Evolutionary conservation across 2,113 vertebrate genomes (phyloP).

Genomic region (Lanius ludovicianus): DNA sequence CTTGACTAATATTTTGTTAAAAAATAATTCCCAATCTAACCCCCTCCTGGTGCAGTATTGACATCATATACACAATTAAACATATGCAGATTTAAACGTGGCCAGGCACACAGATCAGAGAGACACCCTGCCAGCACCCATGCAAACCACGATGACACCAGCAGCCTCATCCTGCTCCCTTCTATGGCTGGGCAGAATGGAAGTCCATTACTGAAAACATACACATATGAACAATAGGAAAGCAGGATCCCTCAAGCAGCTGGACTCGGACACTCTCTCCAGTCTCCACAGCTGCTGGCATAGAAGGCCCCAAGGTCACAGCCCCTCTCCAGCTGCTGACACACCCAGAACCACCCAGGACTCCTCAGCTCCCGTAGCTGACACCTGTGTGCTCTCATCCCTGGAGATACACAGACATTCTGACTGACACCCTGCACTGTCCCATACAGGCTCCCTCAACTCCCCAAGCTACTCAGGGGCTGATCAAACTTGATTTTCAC

Average conservation of each 20-base stretch:
- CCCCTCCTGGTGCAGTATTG: not conserved
- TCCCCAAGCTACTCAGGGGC: not conserved
- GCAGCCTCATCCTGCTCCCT: not conserved
- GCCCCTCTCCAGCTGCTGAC: not conserved
- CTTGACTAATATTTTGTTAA: not conserved
- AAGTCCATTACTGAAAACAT: not conserved
- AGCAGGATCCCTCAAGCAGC: not conserved
- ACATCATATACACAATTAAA: not conserved
- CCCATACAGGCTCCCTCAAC: not conserved
- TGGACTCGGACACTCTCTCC: not conserved
- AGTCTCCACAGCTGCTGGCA: not conserved
- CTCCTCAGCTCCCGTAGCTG: not conserved
- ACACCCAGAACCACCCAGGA: not conserved
- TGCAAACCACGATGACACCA: not conserved
- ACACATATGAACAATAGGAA: too few species aligned
- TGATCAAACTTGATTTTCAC: not conserved
- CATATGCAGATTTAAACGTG: rapidly evolving
- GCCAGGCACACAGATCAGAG: not conserved
- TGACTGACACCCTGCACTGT: not conserved
- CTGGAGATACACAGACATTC: not conserved
- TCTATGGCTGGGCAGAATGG: not conserved
- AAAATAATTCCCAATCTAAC: not conserved
- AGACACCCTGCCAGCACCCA: not conserved
- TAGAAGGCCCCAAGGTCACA: not conserved
- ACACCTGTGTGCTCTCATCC: not conserved